Percentiles rank a stretch among this genome's conserved stretches.
These are phyloP conservation scores for Gnathonemus longibarbis DNA, from an alignment of 2,113 vertebrate species.

Conservation along the genomic window DNA sequence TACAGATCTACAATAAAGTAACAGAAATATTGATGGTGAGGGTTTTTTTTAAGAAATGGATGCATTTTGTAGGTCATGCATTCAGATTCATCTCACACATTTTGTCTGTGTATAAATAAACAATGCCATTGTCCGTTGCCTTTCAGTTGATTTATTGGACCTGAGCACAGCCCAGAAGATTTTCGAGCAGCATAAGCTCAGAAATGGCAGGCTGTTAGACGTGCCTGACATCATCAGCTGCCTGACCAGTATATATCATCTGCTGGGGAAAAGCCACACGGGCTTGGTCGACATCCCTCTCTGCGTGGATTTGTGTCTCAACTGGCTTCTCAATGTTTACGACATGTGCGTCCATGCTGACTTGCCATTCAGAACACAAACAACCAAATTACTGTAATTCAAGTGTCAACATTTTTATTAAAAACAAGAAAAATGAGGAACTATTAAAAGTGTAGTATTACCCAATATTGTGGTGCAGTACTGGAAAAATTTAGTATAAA, in stretches of 20 bases:
- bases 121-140: background rate
- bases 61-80: background rate
- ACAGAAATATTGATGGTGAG: background rate
- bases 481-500: background rate
- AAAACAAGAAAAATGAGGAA: background rate
- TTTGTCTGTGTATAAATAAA: background rate
- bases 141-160: slow-evolving; percentile 86
- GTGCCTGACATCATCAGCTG: slow-evolving; percentile 88
- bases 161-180: slow-evolving; percentile 78
- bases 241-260: slow-evolving; percentile 83
- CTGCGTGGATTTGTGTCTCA: slow-evolving; percentile 94
- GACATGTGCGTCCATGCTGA: slow-evolving; percentile 74
- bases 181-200: slow-evolving; percentile 84
- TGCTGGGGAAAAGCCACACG: slow-evolving; percentile 83
- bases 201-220: slow-evolving; percentile 75
- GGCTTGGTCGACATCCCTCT: slow-evolving; percentile 90
- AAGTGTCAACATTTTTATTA: background rate
- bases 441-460: background rate
- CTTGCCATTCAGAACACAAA: background rate
- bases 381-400: no score
- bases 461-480: background rate
- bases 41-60: background rate
- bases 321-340: slow-evolving; percentile 96
- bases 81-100: background rate
- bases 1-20: background rate